Base-by-base conservation (phyloP, 1,140 invertebrate genomes). In the Orchesella cincta region DNA sequence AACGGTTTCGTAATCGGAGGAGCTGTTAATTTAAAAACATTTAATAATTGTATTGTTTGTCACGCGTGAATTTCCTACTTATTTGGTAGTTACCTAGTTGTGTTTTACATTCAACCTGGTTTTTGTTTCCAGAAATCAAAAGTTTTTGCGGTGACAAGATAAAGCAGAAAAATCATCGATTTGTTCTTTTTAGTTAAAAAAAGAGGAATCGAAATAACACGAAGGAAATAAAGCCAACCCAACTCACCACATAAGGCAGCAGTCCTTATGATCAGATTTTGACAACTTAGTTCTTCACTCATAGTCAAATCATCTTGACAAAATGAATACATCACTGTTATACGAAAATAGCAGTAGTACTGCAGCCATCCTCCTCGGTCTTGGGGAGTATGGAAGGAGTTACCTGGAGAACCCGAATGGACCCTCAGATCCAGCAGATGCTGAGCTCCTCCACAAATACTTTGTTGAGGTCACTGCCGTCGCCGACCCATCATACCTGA, bases 391-490 rank as follows among this genome's bases (percentile, higher is more conserved):
- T 67, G 62, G 62, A 57, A 14, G 52, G 5, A 57, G 52, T 57
- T 57, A 57, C 52, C 52, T 57, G 52, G 52, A 31, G 23, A 71
- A 71, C 33, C 67, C 31, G 8, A 26, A 34, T 23, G 26, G 5
- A 12, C 31, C 16, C 8, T 2, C 39, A 3, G 14, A 5, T 2
- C 26, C 71, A 29, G 31, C 52, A 57, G 29, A 71, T 71, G 29
- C 14, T 73, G 35, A 73, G 3, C 36, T 23, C 71, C 71, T 73
- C 26, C 31, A 64, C 54, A 39, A 78, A 12, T 76, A 71, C 35
- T 80, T 80, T 62, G 64, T 77, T 3, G 75, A 80, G 34, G 79
- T 80, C 20, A 67, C 57, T 1, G 74, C 79, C 46, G 36, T 77
- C n/a, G 34, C 26, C 28, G 80, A 81, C 28, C 74, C 77, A 23